Evolutionary conservation across 2,888 invertebrate genomes (phyloP), one percentile per base, ranked within the genome.

Genomic region (Ormyrus labotus): DNA sequence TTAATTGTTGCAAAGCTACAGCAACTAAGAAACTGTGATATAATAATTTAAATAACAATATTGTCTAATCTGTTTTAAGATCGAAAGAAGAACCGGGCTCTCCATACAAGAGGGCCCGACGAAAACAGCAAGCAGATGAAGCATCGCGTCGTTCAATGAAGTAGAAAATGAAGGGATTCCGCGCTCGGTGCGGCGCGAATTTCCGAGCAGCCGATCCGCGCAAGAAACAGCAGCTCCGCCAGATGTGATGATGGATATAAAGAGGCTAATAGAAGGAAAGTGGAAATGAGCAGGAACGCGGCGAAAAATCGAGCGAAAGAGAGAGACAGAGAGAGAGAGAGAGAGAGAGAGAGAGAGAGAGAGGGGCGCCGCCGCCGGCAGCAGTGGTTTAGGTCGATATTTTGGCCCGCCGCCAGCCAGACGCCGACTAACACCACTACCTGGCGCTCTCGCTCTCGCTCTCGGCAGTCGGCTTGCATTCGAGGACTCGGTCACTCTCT

Each of bases 371-470:
- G 80, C 51, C 53, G 51, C 1, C 6, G 11, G 80, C 78, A 73
- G 79, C 80, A 82, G 84, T 83, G 83, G 85, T 84, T 84, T 82
- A 83, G 85, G 84, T 86, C 86, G 85, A 86, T 86, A 86, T 84
- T 85, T 85, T 86, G 85, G 86, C 85, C 79, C 82, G 71, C 81
- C 83, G 86, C 85, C 85, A 86, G 84, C 83, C 84, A 85, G 86
- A 85, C 86, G 84, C 85, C 83, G 76, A 50, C 68, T 19, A 53
- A 53, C 7, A 9, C 47, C 2, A 6, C 60, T 50, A 53, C 8
- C 63, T 55, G 55, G 45, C n/a, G 57, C 58, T 47, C 58, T 4
- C 45, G 19, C 60, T 68, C 61, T 68, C 60, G 10, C 75, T 60
- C 75, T 75, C 73, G 47, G 53, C 48, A n/a, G 45, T 4, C 13